Base-by-base conservation (phyloP, 2,888 invertebrate species). In the Camponotus fellah region DNA sequence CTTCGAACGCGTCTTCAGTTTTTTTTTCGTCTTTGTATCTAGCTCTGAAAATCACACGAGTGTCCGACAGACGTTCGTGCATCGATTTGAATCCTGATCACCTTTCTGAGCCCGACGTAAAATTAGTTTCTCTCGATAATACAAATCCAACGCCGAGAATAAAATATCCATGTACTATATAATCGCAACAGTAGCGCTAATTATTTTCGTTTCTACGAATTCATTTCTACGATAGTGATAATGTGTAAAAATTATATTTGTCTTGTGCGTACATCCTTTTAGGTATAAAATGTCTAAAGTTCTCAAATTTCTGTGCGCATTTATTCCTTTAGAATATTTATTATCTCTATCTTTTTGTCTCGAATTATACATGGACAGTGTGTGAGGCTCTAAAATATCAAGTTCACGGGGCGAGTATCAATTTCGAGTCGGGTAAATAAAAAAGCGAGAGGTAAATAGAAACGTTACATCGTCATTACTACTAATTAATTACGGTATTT, bases 1-100 rank as follows among this genome's bases (percentile, higher is more conserved):
- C 86, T 81, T 89, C 69, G 66, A 82, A 83, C 86, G 53, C 53
- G 65, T 82, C 53, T 58, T 80, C 26, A 26, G 53, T 71, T 69
- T 43, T 49, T 43, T 49, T 69, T 49, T 49, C n/a, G 34, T 37
- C 8, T 43, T n/a, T 64, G 56, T 10, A n/a, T 58, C 69, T 32
- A 75, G 46, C 32, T 14, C 26, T 40, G 69, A 71, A 81, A 71
- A 82, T 72, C 46, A 56, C 60, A 21, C 46, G 66, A 82, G 10
- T 17, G 6, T 32, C 56, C 6, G 65, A 49, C 21, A 37, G 12
- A 71, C 34, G 17, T 49, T 76, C 53, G 76, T 32, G 12, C 58
- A 60, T 58, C 72, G 46, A 71, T 49, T 46, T 46, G 74, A 40
- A 53, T 72, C 21, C 74, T 60, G 74, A 60, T 58, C 72, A 34